A percentile compares a stretch with the other conserved stretches of the same genome.
These are phyloP conservation scores for Aphrocallistes beatrix DNA, from an alignment of 37 sponge, comb jelly and placozoan species.

Conservation along the genomic window DNA sequence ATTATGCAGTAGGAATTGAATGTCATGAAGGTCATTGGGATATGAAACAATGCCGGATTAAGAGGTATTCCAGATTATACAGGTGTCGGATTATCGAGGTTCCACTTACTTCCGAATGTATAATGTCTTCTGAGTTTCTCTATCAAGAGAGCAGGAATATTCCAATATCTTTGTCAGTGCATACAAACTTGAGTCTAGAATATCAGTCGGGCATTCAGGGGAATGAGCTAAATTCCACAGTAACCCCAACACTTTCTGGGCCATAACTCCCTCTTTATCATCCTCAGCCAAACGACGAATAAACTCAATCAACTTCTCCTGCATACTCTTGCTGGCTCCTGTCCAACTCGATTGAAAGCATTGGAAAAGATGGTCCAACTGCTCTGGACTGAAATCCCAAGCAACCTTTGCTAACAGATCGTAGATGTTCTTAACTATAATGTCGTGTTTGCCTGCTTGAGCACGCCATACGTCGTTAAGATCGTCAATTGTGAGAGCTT, in stretches of 20 bases:
- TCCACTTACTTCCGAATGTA: background rate
- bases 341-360: slow-evolving; percentile 91
- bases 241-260: slow-evolving; percentile 76
- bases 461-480: slow-evolving; percentile 80
- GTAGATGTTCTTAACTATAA: slow-evolving; percentile 95
- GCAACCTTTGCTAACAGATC: slow-evolving; percentile 85
- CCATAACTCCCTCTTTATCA: slow-evolving; percentile 95
- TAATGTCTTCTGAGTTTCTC: background rate
- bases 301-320: slow-evolving; percentile 89
- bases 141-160: slow-evolving; percentile 76
- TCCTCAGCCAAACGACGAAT: slow-evolving; percentile 95
- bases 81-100: background rate
- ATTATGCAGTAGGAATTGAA: background rate
- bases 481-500: slow-evolving; percentile 55
- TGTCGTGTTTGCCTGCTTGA: slow-evolving; percentile 93
- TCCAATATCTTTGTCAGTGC: slow-evolving; percentile 93
- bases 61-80: background rate
- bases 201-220: slow-evolving; percentile 80
- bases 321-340: slow-evolving; percentile 61
- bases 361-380: slow-evolving; percentile 81
- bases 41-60: background rate
- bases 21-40: background rate
- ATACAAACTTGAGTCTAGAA: slow-evolving; percentile 85
- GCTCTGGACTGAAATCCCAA: slow-evolving; percentile 89
- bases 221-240: slow-evolving; percentile 83